These are phyloP conservation scores for Luscinia megarhynchos DNA, from an alignment of 2,797 vertebrate species.

Conservation along the genomic window DNA sequence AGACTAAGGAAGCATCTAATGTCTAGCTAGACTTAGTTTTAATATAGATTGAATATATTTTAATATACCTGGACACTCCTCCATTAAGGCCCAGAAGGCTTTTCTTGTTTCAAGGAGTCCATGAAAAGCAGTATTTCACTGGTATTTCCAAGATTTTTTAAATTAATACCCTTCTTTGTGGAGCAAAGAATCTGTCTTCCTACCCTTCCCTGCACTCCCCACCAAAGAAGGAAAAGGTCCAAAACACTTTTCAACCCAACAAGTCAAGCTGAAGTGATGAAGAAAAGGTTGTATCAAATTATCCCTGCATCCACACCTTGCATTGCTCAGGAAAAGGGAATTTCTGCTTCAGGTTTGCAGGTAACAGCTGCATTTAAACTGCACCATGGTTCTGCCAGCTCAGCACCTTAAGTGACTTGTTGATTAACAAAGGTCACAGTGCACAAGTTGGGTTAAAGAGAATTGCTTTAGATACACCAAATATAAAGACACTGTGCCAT, in stretches of 20 bases:
- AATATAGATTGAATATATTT: not conserved
- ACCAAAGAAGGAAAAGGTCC: not conserved
- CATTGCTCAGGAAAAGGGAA: not conserved
- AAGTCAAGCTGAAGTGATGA: not conserved
- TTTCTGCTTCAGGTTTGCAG: not conserved
- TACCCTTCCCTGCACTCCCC: not conserved
- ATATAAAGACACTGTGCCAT: not conserved
- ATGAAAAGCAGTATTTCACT: not conserved
- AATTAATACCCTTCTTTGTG: not conserved
- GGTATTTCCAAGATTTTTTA: not conserved
- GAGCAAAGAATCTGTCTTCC: not conserved
- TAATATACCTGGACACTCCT: not conserved
- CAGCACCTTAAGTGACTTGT: not conserved
- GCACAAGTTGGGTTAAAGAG: not conserved
- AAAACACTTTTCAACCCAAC: not conserved
- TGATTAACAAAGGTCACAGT: not conserved
- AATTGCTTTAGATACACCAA: not conserved
- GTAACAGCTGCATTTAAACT: not conserved
- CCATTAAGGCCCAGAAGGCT: not conserved
- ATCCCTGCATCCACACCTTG: not conserved
- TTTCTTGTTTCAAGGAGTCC: not conserved
- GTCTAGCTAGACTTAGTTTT: not conserved
- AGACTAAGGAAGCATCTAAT: not conserved
- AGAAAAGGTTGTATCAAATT: not conserved
- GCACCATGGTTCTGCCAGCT: not conserved